Base-by-base conservation (phyloP, 2,888 invertebrate species). In the Labia minor region DNA sequence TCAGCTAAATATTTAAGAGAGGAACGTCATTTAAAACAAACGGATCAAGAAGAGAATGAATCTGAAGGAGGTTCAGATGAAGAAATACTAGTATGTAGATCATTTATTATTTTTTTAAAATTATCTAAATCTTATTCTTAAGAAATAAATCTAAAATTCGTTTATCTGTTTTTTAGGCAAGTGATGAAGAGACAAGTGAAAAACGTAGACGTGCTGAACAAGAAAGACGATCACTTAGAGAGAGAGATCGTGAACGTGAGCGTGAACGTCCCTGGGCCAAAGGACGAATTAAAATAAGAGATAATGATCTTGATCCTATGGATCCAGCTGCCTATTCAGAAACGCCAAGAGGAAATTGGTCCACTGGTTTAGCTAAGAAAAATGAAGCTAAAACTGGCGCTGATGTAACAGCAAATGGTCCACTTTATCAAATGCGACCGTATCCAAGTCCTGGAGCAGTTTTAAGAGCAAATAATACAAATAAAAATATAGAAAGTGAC, bases 361-460 rank as follows among this genome's bases (percentile, higher is more conserved):
- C 87, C 1, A 82, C 88, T 67, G 92, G 92, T 1, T 78, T 95
- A 66, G 89, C 89, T 68, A 83, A 83, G 67, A 82, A 84, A 65
- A 83, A 84, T 62, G 86, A 86, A 75, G 89, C 90, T 21, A 94
- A 92, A 78, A 89, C 92, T 3, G 94, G 94, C 65, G 95, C 89
- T 2, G 96, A 96, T 75, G 85, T 86, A 14, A 95, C 95, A 62
- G 95, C 90, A 16, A 86, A 91, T 2, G 95, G 95, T 0, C 90
- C 94, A 11, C 79, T 95, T 66, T 95, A 88, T 78, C 95, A 96
- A 78, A 92, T 92, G 86, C 82, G 95, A 73, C 95, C 96, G 0
- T 95, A 95, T 77, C 95, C 95, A 2, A 91, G 90, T 70, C 96
- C 96, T 1, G 95, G 95, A n/a, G 93, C 92, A 69, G 89, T 96